These are phyloP conservation scores for Linnaemya tessellans DNA, from an alignment of 2,888 invertebrate species.

Conservation along the genomic window DNA sequence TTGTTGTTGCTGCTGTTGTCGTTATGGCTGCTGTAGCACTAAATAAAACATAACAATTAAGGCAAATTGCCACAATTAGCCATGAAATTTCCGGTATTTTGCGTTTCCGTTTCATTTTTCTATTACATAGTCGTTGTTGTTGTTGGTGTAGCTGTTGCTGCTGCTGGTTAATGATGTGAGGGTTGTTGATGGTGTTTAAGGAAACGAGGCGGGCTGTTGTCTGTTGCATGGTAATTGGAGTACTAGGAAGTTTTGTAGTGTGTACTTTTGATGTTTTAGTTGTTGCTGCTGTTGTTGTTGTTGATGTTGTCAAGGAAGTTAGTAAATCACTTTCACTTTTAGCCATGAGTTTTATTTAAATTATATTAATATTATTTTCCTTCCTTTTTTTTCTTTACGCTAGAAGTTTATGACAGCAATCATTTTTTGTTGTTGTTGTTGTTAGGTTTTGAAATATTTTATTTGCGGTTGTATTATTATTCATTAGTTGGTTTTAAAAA, in stretches of 20 bases:
- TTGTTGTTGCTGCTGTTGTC: conserved; percentile 16
- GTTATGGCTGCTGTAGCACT: conserved; percentile 47
- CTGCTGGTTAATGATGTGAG: too few species aligned
- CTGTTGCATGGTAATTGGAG: conserved; percentile 25
- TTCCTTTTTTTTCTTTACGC: background rate
- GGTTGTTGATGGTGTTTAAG: conserved; percentile 14
- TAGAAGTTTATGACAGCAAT: background rate
- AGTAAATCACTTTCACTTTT: conserved; percentile 58
- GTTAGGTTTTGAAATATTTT: background rate
- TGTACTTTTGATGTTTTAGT: conserved; percentile 1
- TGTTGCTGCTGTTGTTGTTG: background rate
- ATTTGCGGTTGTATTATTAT: conserved; percentile 28
- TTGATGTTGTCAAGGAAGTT: conserved; percentile 27
- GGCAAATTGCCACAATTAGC: conserved; percentile 81
- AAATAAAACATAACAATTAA: conserved; percentile 73
- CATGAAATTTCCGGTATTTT: conserved; percentile 81
- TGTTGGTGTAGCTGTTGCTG: background rate
- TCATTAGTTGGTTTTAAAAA: conserved; percentile 32
- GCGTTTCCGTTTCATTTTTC: conserved; percentile 80
- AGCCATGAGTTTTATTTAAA: conserved; percentile 53
- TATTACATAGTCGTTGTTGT: conserved; percentile 64
- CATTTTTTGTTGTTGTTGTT: conserved; percentile 20
- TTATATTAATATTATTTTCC: conserved; percentile 19
- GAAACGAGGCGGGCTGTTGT: conserved; percentile 56
- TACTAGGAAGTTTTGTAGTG: conserved; percentile 48